Evolutionary conservation across 30 jellyfish, hydroid and myxozoan genomes (phyloP).

Genomic region (Morbakka virulenta): DNA sequence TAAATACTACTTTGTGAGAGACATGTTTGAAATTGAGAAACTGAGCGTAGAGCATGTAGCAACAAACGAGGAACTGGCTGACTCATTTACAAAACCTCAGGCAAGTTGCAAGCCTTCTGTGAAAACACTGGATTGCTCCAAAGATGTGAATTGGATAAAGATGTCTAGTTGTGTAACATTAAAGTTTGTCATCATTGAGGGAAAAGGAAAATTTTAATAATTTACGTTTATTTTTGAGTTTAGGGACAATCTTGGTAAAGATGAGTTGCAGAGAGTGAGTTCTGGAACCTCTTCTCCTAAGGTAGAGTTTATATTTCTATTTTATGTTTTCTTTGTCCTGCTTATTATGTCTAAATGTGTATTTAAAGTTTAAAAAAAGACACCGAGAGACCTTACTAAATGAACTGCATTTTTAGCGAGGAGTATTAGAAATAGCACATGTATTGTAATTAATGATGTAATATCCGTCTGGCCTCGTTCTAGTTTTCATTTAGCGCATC

Average conservation of each 20-base stretch:
- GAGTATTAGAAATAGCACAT: constrained; percentile 18
- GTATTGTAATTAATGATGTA: not conserved
- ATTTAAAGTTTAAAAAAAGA: no score
- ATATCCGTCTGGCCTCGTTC: not conserved
- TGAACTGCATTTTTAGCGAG: constrained; percentile 11
- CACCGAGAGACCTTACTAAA: constrained; percentile 12
- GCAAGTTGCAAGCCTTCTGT: constrained; percentile 42
- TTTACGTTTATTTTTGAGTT: no score
- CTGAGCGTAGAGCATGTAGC: constrained; percentile 52
- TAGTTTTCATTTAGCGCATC: no score
- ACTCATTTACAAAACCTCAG: constrained; percentile 40
- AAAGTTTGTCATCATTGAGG: no score
- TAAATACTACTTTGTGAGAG: constrained; percentile 47
- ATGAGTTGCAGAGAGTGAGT: constrained; percentile 28
- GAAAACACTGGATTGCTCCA: constrained; percentile 22
- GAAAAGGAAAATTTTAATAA: no score
- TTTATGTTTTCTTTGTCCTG: no score
- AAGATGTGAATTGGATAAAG: constrained; percentile 8
- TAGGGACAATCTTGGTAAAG: constrained; percentile 26
- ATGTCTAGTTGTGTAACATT: no score
- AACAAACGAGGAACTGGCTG: constrained; percentile 43
- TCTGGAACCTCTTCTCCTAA: constrained; percentile 17
- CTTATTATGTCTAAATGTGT: no score
- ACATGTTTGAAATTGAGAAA: constrained; percentile 51
- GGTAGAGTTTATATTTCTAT: not conserved